Evolutionary conservation across 2,888 invertebrate genomes (phyloP).

Genomic region (Tinea pellionella): DNA sequence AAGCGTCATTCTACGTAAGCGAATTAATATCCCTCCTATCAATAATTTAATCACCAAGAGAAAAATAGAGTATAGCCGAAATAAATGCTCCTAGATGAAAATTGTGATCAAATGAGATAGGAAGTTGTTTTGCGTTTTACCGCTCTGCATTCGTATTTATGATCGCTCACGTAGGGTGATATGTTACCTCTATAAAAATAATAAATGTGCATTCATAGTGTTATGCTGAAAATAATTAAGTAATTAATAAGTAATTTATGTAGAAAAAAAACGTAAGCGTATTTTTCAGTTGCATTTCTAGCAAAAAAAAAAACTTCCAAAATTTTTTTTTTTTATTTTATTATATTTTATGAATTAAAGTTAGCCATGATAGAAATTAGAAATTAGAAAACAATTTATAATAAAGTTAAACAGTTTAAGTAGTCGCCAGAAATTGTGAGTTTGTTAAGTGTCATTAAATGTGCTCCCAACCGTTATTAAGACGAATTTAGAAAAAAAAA

Average conservation of each 20-base stretch:
- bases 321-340: neutral
- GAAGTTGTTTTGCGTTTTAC: too few species aligned
- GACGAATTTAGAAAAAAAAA: constrained; percentile 70
- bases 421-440: constrained; percentile 63
- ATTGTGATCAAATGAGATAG: too few species aligned
- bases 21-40: too few species aligned
- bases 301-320: neutral
- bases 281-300: neutral
- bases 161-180: too few species aligned
- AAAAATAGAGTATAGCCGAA: too few species aligned
- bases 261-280: neutral
- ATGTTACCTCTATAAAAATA: neutral
- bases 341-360: neutral
- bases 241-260: neutral
- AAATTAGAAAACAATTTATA: neutral
- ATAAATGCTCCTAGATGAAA: too few species aligned
- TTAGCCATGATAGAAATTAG: neutral
- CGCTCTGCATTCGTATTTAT: too few species aligned
- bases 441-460: constrained; percentile 61
- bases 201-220: neutral
- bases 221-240: constrained; percentile 5
- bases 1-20: too few species aligned
- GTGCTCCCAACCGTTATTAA: constrained; percentile 66
- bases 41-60: too few species aligned
- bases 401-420: constrained; percentile 47